phyloP scores from a whole-genome alignment of 2,888 invertebrate genomes.

The Eucriotettix oculatus region DNA sequence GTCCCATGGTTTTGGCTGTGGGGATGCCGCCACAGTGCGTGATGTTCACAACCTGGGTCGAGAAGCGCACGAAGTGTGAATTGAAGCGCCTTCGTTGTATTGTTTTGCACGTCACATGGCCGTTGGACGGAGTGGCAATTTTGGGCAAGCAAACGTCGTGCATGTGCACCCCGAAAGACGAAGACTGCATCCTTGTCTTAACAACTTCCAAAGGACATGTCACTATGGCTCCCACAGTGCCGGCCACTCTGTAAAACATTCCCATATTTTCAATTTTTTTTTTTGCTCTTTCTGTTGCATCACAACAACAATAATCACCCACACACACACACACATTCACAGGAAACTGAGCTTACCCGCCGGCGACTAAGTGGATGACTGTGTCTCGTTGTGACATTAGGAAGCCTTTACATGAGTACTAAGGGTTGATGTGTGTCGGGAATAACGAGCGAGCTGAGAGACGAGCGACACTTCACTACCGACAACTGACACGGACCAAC shows the following conservation, averaged over 20 bases:
- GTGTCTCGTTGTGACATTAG: conserved; percentile 43
- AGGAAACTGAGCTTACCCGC: conserved; percentile 60
- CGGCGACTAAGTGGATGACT: conserved; percentile 84
- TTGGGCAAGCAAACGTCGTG: conserved; percentile 24
- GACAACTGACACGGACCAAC: neutral
- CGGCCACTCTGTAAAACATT: conserved; percentile 60
- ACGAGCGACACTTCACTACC: neutral
- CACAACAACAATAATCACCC: neutral
- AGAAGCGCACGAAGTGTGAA: conserved; percentile 47
- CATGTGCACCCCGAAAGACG: conserved; percentile 34
- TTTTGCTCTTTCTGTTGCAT: neutral
- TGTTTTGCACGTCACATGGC: conserved; percentile 34
- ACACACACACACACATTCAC: neutral
- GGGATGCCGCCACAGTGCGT: conserved; percentile 46
- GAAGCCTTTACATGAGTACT: neutral
- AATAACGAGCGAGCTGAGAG: neutral
- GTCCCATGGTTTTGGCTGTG: conserved; percentile 42
- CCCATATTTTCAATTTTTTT: neutral
- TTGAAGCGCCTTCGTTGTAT: conserved; percentile 54
- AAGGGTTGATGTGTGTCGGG: neutral
- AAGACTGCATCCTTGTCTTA: conserved; percentile 92
- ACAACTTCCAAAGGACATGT: conserved; percentile 97
- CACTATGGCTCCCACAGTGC: conserved; percentile 89
- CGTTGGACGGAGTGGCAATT: conserved; percentile 23
- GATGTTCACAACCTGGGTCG: conserved; percentile 56